These are phyloP conservation scores for Sphaerophoria taeniata DNA, from an alignment of 2,888 invertebrate species.

Conservation along the genomic window DNA sequence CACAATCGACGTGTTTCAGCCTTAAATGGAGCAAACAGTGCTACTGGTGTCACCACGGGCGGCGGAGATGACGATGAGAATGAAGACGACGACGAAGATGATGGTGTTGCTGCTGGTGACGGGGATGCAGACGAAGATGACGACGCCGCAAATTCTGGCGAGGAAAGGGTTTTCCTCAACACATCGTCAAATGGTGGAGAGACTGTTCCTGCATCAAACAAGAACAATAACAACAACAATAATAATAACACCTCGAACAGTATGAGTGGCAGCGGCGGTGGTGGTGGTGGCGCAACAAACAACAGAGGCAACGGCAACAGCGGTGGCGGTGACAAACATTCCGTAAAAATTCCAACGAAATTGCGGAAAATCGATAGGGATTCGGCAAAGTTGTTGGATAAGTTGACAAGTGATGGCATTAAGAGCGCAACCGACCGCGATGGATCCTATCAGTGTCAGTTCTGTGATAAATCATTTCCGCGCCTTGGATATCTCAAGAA, in stretches of 20 bases:
- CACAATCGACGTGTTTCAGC: conserved; percentile 73
- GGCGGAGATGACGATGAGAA: conserved; percentile 65
- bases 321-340: conserved; percentile 78
- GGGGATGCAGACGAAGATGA: conserved; percentile 70
- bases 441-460: conserved; percentile 95
- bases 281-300: conserved; percentile 77
- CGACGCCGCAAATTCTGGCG: conserved; percentile 71
- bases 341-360: conserved; percentile 81
- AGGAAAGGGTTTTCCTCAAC: conserved; percentile 68
- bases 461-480: conserved; percentile 95
- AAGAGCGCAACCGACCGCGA: conserved; percentile 81
- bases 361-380: conserved; percentile 84
- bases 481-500: conserved; percentile 93
- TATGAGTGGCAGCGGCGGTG: conserved; percentile 50
- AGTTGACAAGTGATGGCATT: conserved; percentile 82
- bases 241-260: conserved; percentile 59
- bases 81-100: conserved; percentile 57
- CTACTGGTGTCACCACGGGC: conserved; percentile 63
- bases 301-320: conserved; percentile 58
- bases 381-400: conserved; percentile 80
- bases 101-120: conserved; percentile 16
- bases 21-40: conserved; percentile 72
- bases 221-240: conserved; percentile 56
- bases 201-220: conserved; percentile 65
- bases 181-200: conserved; percentile 58